phyloP scores from a whole-genome alignment of 2,797 vertebrate genomes.

The Delichon dasypus region DNA sequence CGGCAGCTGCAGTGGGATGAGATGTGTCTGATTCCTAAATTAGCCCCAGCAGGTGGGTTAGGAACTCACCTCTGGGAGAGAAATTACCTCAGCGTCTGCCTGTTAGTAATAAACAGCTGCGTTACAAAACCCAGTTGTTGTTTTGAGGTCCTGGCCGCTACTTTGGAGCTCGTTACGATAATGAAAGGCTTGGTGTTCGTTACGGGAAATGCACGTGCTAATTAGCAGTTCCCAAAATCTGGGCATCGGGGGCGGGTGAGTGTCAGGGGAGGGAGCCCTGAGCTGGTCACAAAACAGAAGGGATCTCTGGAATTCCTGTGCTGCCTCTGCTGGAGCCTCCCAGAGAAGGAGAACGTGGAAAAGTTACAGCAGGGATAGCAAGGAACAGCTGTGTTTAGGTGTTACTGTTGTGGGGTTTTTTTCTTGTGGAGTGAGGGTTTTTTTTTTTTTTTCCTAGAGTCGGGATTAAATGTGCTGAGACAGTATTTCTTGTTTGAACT shows the following conservation, averaged over 20 bases:
- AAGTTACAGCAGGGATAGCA: background rate
- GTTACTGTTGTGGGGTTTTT: background rate
- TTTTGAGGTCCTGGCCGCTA: fast-evolving
- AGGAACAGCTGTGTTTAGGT: background rate
- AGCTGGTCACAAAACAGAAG: fast-evolving
- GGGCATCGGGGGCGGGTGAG: background rate
- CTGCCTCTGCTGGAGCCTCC: too few relatives aligned
- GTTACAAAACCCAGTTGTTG: fast-evolving
- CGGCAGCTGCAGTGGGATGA: background rate
- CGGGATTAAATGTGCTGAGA: too few relatives aligned
- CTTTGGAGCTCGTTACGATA: background rate
- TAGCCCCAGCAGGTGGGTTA: background rate
- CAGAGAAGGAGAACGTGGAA: background rate
- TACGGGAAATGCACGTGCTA: fast-evolving
- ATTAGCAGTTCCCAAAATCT: background rate
- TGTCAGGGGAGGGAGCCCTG: fast-evolving
- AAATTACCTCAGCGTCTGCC: fast-evolving
- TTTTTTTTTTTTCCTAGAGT: too few relatives aligned
- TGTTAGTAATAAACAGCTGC: too few relatives aligned
- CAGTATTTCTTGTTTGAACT: too few relatives aligned
- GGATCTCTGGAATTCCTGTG: fast-evolving
- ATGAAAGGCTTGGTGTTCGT: background rate
- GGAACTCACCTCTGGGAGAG: fast-evolving
- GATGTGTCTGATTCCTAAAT: fast-evolving
- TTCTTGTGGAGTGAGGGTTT: too few relatives aligned